phyloP scores from a whole-genome alignment of 2,888 invertebrate species.

The Escarpia spicata region DNA sequence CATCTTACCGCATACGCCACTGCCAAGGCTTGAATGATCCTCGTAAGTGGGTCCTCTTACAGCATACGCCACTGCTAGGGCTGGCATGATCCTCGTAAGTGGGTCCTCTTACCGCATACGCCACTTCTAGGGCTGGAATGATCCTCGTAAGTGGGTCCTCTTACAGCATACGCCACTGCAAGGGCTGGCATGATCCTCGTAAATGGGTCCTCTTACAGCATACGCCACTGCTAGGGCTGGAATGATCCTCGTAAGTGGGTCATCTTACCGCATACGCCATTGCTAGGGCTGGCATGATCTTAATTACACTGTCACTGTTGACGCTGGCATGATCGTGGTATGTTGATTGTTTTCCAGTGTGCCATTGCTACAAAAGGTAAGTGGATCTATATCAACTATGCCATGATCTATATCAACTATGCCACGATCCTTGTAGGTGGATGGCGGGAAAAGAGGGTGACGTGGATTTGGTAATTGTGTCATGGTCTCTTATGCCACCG shows the following conservation, averaged over 20 bases:
- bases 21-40: constrained; percentile 77
- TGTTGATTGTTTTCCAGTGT: neutral
- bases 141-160: constrained; percentile 70
- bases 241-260: constrained; percentile 72
- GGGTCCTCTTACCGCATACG: constrained; percentile 65
- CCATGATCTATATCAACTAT: neutral
- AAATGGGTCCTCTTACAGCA: constrained; percentile 34
- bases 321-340: too few species aligned
- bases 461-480: too few species aligned
- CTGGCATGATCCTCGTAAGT: constrained; percentile 77
- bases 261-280: constrained; percentile 69
- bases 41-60: constrained; percentile 68
- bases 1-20: constrained; percentile 70
- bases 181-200: constrained; percentile 80
- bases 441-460: too few species aligned
- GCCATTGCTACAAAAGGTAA: neutral
- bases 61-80: constrained; percentile 75
- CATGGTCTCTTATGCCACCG: too few species aligned
- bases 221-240: constrained; percentile 79
- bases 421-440: neutral
- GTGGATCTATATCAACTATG: neutral
- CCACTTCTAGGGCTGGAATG: constrained; percentile 78
- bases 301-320: constrained; percentile 53
- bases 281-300: constrained; percentile 76
- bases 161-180: constrained; percentile 72